Base-by-base conservation (phyloP, 2,888 invertebrate species). In the Lucinisca nassula region DNA sequence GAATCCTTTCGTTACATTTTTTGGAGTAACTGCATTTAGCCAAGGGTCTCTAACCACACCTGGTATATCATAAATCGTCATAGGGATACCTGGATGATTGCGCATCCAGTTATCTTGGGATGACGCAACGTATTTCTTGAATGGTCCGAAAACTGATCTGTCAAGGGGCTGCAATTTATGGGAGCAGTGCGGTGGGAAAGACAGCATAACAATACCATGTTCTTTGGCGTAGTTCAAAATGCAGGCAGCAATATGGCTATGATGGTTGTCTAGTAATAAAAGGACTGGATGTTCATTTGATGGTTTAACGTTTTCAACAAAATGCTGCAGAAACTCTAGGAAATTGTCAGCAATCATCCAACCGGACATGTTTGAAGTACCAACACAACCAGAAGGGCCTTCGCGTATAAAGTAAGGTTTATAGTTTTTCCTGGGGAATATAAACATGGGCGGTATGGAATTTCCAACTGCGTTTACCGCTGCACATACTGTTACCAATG, bases 111-210 rank as follows among this genome's bases (percentile, higher is more conserved):
- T 90, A 85, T 96, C 92, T 27, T 76, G 76, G 38, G n/a, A 40
- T n/a, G 2, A 74, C 95, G n/a, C n/a, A 30, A 88, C 70, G 78
- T 94, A 94, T 70, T 89, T 93, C 88, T 96, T 96, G 70, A 96
- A 95, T 35, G 96, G 96, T 10, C 95, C 95, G 90, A 93, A 95
- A 4, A 96, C 92, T 35, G 95, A 93, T 10, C 95, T 94, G 90
- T 96, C 96, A 12, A 96, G 92, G 12, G 96, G 96, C 92, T 96
- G 96, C 70, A 96, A 82, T 87, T 96, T 96, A 79, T 95, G 96
- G 8, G 75, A 81, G 67, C 32, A 61, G n/a, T 81, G 75, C 3
- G 81, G 75, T 38, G 95, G 96, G 61, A 96, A 93, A 12, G 96
- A 95, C 38, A 96, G 91, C 67, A 96, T 83, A 55, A 95, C 92